phyloP scores from a whole-genome alignment of 1,140 invertebrate species.

The Sminthurinus signatus region DNA sequence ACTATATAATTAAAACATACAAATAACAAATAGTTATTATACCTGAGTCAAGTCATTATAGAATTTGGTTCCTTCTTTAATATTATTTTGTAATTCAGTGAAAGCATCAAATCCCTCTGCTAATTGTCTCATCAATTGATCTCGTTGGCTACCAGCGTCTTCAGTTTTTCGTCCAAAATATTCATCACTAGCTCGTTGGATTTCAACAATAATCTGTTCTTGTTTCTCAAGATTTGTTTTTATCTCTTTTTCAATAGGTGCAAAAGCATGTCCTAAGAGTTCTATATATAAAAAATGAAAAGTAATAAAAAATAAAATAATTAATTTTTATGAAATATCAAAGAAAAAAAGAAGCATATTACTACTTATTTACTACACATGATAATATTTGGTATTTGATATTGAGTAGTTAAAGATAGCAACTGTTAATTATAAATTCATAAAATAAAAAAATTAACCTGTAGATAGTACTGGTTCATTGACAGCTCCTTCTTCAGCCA shows the following conservation, averaged over 20 bases:
- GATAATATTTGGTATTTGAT: no score
- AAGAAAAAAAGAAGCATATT: no score
- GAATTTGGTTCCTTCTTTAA: constrained; percentile 94
- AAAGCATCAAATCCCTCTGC: constrained; percentile 86
- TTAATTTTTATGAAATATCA: no score
- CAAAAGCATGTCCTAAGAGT: constrained; percentile 69
- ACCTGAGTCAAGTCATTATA: constrained; percentile 93
- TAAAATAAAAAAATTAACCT: no score
- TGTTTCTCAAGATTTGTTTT: constrained; percentile 64
- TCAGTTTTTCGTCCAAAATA: constrained; percentile 53
- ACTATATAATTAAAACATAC: no score
- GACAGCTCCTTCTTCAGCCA: constrained; percentile 75
- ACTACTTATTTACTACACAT: no score
- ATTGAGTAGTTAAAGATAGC: no score
- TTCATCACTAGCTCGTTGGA: constrained; percentile 55
- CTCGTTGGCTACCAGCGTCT: constrained; percentile 42
- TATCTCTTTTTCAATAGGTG: constrained; percentile 72
- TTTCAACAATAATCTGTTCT: constrained; percentile 65
- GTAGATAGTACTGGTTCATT: constrained; percentile 78
- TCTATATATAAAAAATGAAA: no score
- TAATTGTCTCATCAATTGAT: constrained; percentile 46
- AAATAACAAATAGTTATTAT: no score
- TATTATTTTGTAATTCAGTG: constrained; percentile 79
- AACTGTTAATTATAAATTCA: no score
- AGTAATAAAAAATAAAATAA: no score